These are phyloP conservation scores for Tetramorium simillimum DNA, from an alignment of 1,140 invertebrate species.

Conservation along the genomic window DNA sequence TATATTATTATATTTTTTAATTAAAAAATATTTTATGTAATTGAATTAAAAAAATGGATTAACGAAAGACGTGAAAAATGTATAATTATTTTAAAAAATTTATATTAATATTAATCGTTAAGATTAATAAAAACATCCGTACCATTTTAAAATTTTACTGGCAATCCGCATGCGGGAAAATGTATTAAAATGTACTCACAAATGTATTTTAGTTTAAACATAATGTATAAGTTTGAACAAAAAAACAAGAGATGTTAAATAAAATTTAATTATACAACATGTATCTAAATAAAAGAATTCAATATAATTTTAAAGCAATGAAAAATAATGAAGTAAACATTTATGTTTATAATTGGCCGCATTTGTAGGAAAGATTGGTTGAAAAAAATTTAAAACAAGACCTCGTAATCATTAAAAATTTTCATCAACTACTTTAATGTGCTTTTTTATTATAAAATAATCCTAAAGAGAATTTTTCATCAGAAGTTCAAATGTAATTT, in stretches of 20 bases:
- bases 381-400: neutral
- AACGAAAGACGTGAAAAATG: neutral
- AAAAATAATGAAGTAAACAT: neutral
- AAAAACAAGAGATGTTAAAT: neutral
- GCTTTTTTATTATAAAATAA: neutral
- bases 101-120: neutral
- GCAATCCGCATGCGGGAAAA: neutral
- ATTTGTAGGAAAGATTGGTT: neutral
- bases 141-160: neutral
- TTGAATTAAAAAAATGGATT: neutral
- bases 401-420: neutral
- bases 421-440: neutral
- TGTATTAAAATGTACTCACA: neutral
- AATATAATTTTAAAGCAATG: neutral
- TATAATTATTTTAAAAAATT: neutral
- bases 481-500: neutral
- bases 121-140: neutral
- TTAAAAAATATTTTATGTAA: neutral
- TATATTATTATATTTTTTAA: neutral
- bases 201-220: neutral
- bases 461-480: conserved; percentile 3
- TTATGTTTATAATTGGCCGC: neutral
- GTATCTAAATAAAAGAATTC: neutral
- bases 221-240: neutral
- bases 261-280: conserved; percentile 1